Evolutionary conservation across 2,113 vertebrate genomes (phyloP).

Genomic region (Meriones unguiculatus): DNA sequence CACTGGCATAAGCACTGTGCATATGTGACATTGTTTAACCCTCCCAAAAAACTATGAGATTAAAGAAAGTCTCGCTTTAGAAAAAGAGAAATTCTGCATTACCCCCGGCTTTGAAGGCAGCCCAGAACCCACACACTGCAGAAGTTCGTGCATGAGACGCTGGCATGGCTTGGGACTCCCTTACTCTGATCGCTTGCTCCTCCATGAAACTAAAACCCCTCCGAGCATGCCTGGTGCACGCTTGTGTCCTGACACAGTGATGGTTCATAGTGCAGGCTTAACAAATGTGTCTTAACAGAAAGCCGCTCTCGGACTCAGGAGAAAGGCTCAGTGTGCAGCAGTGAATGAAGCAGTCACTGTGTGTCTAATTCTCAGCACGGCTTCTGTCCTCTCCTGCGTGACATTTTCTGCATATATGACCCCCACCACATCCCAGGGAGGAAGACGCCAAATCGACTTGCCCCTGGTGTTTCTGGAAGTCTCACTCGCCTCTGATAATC

Average conservation of each 20-base stretch:
- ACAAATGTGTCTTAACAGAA: conserved; percentile 51
- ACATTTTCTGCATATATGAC: not conserved
- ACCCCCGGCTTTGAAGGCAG: not conserved
- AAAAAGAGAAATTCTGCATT: not conserved
- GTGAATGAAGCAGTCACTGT: not conserved
- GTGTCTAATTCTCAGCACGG: not conserved
- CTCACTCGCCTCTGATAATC: conserved; percentile 41
- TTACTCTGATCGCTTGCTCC: not conserved
- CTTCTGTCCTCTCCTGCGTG: not conserved
- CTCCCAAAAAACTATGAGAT: not conserved
- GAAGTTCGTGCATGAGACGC: fast-evolving
- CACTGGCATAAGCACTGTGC: not conserved
- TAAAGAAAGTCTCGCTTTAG: not conserved
- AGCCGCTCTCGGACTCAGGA: not conserved
- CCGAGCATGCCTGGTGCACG: not conserved
- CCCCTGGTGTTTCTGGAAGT: conserved; percentile 56
- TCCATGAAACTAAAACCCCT: not conserved
- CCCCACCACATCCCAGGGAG: not conserved
- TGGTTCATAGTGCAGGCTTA: conserved; percentile 30
- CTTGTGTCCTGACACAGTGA: not conserved
- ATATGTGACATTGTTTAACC: not conserved
- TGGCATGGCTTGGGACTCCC: not conserved
- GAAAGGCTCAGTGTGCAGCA: not conserved
- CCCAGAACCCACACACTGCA: too few species aligned
- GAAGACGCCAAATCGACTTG: not conserved